These are phyloP conservation scores for Formicarius rufipectus DNA, from an alignment of 2,113 vertebrate genomes.

Conservation along the genomic window DNA sequence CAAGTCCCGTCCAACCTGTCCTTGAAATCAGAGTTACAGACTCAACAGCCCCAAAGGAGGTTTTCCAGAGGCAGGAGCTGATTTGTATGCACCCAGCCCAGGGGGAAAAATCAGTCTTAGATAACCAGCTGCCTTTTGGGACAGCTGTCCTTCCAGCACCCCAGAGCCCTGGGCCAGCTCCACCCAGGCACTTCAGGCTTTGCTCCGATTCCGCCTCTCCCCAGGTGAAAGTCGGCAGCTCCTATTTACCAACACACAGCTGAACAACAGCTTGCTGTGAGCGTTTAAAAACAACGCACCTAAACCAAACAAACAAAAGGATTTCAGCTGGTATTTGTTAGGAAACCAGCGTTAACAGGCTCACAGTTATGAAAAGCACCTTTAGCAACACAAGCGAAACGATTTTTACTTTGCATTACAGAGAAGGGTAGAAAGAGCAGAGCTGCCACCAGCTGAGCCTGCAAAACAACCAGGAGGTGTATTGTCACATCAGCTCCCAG, in stretches of 20 bases:
- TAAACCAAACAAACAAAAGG: conserved; percentile 42
- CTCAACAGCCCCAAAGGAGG: not conserved
- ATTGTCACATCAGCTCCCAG: not conserved
- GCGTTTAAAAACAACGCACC: not conserved
- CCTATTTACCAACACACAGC: not conserved
- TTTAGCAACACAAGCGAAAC: not conserved
- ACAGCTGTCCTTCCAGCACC: rapidly evolving
- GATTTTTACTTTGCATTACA: not conserved
- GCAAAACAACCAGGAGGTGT: not conserved
- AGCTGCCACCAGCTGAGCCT: conserved; percentile 7
- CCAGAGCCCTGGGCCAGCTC: not conserved
- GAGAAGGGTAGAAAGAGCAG: not conserved
- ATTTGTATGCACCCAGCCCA: rapidly evolving
- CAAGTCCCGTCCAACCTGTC: not conserved
- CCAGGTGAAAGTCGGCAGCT: not conserved
- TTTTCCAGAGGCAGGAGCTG: not conserved
- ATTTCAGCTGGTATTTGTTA: conserved; percentile 45
- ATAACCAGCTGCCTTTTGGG: not conserved
- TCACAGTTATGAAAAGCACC: not conserved
- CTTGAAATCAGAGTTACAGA: rapidly evolving
- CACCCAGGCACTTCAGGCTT: not conserved
- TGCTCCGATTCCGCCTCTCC: not conserved
- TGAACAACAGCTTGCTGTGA: not conserved
- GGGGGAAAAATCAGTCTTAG: not conserved
- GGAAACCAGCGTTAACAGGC: not conserved